phyloP scores from a whole-genome alignment of 2,113 vertebrate genomes.

The Odocoileus hemionus region DNA sequence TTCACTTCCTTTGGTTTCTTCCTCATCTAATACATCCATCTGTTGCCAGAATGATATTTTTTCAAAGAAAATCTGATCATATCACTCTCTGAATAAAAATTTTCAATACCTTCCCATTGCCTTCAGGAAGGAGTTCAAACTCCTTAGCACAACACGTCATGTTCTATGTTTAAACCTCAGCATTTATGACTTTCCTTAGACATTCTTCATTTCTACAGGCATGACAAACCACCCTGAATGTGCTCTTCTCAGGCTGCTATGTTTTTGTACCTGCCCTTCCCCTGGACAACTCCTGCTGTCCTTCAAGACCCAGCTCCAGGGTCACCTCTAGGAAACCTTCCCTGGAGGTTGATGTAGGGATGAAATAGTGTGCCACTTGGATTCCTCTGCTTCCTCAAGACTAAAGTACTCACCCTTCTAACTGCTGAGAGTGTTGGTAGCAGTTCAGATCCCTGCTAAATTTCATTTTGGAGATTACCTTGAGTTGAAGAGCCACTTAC shows the following conservation, averaged over 20 bases:
- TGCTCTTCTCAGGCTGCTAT: not conserved
- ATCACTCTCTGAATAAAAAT: not conserved
- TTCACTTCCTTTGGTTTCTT: not conserved
- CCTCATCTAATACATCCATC: not conserved
- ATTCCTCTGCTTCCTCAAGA: not conserved
- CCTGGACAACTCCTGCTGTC: not conserved
- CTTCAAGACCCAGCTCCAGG: not conserved
- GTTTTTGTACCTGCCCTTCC: not conserved
- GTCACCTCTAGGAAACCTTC: not conserved
- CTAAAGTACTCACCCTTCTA: not conserved
- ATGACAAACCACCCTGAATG: not conserved
- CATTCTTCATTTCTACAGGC: not conserved
- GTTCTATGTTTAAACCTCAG: not conserved
- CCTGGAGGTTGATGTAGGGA: not conserved
- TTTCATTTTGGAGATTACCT: not conserved
- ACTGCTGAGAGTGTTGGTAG: not conserved
- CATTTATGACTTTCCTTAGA: not conserved
- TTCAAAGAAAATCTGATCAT: not conserved
- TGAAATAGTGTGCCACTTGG: not conserved
- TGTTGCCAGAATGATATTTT: conserved; percentile 7
- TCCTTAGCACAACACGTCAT: not conserved
- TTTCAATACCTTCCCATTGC: not conserved
- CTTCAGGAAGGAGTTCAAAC: not conserved
- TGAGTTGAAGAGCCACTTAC: not conserved
- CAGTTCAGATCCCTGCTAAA: not conserved